Evolutionary conservation across 2,113 vertebrate species (phyloP), one percentile per base, ranked within the genome.

Genomic region (Astur gentilis): DNA sequence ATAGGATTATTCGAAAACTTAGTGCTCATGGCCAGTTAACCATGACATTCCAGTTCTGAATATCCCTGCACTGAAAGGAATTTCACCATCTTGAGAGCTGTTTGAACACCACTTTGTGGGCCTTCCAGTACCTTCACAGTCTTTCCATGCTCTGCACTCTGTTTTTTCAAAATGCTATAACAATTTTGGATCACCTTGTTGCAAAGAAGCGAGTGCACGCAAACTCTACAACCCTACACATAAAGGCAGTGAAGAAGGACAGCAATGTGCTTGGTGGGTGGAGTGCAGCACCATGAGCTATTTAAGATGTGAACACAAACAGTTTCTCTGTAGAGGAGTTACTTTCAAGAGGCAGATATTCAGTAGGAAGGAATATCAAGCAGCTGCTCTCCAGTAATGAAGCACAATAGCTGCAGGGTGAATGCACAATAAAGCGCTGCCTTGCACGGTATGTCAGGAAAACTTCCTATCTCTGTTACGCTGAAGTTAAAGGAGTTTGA

Each of bases 221-320:
- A 16, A 54, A n/a, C 29, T 19, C 3, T 2, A 2, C 17, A 16
- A 14, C 3, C 3, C 32, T 3, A 6, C 17, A 18, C 0, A 0
- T 17, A 31, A 18, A 69, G 49, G 62, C 57, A 45, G 29, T 8
- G 11, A 47, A 42, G 62, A 12, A 50, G n/a, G 55, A 34, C 10
- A 40, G 31, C 47, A 7, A 6, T 5, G 55, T 45, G 38, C 60
- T 42, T 26, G 47, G 49, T 32, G 65, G 1, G 1, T 47, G 58
- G 16, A n/a, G 66, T 22, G 17, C 44, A 20, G 25, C 32, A 50
- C 52, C 47, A 29, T 0, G 6, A 70, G n/a, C 25, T 49, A 1
- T 12, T 76, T 76, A 32, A 77, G 62, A 34, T 32, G 16, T 20
- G 27, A 67, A 17, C 34, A 49, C 27, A 25, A 54, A 27, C 19